Evolutionary conservation across 2,888 invertebrate species (phyloP), one percentile per base, ranked within the genome.

Genomic region (Mactromeris polynyma): DNA sequence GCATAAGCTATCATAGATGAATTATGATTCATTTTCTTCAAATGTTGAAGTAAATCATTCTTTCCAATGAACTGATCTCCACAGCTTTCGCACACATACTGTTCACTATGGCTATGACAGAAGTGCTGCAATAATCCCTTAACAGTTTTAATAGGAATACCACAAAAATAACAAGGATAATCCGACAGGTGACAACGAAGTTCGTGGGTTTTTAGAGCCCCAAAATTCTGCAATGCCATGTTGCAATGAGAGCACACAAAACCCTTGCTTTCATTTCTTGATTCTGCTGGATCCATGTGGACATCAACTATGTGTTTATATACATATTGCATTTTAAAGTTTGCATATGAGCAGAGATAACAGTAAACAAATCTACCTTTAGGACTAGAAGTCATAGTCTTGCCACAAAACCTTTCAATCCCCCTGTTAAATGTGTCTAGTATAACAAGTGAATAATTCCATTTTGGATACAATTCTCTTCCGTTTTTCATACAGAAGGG

Each of bases 151-250:
- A 21, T 14, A 26, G 51, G 36, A 31, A 54, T 33, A 0, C 84
- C 84, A 84, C 84, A 84, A 42, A 84, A 84, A 69, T 54, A 84
- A 54, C 84, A 84, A 21, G 78, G 78, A 26, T 19, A 78, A 26
- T 84, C 78, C n/a, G 77, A 54, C 54, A 84, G 51, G 31, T 84
- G 84, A 2, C n/a, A 1, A 36, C 0, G 26, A n/a, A 84, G 7
- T 26, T 84, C 84, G 78, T 84, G 84, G n/a, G 33, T 21, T 73
- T 19, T 42, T 1, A 73, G 19, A 17, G 17, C 1, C 3, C 4
- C 6, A 9, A 36, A 19, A 14, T 17, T 38, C 2, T 3, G 19
- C 14, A 46, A 7, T 33, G 36, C 26, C 9, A 11, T 3, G 36
- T 33, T 0, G 38, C 84, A 84, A 31, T 84, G 84, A 0, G 84